Evolutionary conservation across 2,888 invertebrate genomes (phyloP), one percentile per base, ranked within the genome.

Genomic region (Lycocerus yunnanus): DNA sequence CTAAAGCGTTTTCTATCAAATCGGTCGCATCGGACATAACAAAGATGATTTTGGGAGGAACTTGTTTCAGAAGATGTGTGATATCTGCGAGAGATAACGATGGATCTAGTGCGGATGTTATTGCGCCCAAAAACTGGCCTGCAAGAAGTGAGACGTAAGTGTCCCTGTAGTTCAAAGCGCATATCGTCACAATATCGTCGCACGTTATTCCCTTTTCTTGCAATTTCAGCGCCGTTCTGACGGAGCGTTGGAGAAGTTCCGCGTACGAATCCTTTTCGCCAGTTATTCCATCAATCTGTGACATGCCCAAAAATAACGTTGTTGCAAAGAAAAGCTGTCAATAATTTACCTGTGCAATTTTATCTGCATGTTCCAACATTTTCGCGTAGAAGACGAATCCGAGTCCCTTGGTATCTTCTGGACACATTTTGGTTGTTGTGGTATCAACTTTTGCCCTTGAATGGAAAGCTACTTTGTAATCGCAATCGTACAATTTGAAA

Each of bases 111-210:
- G 82, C 80, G 3, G 82, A 80, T 1, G 83, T 75, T 73, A 81
- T 82, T 5, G 83, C 83, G 1, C 90, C 89, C 4, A 88, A 83
- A 78, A 86, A 89, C 3, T 88, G 77, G 0, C 87, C 86, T 1
- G 89, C 89, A 60, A 89, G 85, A 66, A 88, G 85, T 0, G 90
- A 89, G 16, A 89, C 84, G 1, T 82, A 82, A 6, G 87, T 80
- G 71, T 90, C 85, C 2, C 88, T 24, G 58, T 88, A 87, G 75
- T 87, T 89, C 0, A 86, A 85, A 4, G 87, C 87, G 84, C 89
- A 89, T 0, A 89, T 76, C 0, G 85, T 80, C 68, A 90, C 85
- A 2, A 89, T 86, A 76, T 89, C 90, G 0, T 88, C 87, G 1
- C 78, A 75, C 60, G 83, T 78, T 1, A 90, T 72, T 6, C 88